Evolutionary conservation across 2,113 vertebrate genomes (phyloP).

Genomic region (Indicator maculatus): DNA sequence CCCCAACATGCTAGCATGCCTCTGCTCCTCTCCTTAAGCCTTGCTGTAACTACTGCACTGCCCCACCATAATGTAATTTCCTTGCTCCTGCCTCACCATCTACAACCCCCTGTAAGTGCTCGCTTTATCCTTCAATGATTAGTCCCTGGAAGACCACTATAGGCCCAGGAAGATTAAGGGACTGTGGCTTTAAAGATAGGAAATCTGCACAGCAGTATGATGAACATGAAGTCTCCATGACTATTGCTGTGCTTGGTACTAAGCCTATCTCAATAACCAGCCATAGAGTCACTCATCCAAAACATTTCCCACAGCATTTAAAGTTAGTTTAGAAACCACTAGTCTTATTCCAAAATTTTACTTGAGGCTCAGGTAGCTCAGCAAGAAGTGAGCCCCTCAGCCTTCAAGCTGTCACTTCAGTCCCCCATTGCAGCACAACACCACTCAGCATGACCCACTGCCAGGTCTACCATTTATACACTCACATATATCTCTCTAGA

Average conservation of each 20-base stretch:
- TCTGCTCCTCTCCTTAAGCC: not conserved
- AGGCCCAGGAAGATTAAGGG: no score
- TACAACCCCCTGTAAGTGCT: not conserved
- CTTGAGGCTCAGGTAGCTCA: not conserved
- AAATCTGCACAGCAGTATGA: not conserved
- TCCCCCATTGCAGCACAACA: not conserved
- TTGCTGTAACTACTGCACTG: not conserved
- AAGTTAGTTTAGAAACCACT: not conserved
- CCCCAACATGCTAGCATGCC: not conserved
- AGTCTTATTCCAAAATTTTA: not conserved
- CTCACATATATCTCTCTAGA: not conserved
- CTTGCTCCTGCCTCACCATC: not conserved
- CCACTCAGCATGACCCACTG: not conserved
- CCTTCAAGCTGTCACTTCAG: not conserved
- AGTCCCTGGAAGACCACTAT: not conserved
- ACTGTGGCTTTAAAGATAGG: not conserved
- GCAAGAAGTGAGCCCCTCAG: not conserved
- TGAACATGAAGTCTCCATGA: accelerated
- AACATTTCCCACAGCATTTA: not conserved
- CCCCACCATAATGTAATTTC: accelerated
- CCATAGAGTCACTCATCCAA: not conserved
- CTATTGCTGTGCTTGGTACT: not conserved
- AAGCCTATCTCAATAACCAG: not conserved
- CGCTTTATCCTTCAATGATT: not conserved
- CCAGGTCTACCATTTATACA: not conserved